phyloP scores from a whole-genome alignment of 1,140 invertebrate species.

The Hesperophylax magnus region DNA sequence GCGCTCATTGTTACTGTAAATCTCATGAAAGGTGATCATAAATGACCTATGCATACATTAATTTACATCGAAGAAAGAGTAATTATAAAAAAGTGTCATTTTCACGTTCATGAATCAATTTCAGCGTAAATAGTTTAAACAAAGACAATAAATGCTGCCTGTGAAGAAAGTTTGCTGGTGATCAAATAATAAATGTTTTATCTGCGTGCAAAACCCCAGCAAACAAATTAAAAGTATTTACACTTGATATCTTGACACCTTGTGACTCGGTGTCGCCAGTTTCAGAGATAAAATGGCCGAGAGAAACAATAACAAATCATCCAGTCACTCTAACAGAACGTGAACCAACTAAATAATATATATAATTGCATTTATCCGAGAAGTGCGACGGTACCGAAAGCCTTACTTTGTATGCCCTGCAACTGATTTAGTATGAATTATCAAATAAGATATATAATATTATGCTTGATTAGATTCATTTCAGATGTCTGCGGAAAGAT shows the following conservation, averaged over 20 bases:
- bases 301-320: conserved; percentile 3
- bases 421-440: background rate
- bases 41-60: no score
- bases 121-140: no score
- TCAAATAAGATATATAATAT: no score
- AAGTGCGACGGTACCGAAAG: background rate
- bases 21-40: no score
- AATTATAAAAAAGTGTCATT: no score
- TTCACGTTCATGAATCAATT: no score
- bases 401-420: background rate
- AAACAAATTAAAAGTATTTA: conserved; percentile 16
- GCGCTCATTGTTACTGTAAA: background rate
- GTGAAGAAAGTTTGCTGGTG: no score
- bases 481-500: no score
- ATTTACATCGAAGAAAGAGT: no score
- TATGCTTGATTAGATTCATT: no score
- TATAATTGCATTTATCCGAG: background rate
- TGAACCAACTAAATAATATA: background rate
- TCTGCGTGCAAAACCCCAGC: conserved; percentile 8
- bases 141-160: no score
- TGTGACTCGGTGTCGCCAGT: background rate
- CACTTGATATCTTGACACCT: background rate
- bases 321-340: conserved; percentile 3
- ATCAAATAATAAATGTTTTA: background rate
- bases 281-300: conserved; percentile 9